Evolutionary conservation across 64 coral and sea anemone genomes (phyloP), one percentile per base, ranked within the genome.

Genomic region (Orbicella faveolata): DNA sequence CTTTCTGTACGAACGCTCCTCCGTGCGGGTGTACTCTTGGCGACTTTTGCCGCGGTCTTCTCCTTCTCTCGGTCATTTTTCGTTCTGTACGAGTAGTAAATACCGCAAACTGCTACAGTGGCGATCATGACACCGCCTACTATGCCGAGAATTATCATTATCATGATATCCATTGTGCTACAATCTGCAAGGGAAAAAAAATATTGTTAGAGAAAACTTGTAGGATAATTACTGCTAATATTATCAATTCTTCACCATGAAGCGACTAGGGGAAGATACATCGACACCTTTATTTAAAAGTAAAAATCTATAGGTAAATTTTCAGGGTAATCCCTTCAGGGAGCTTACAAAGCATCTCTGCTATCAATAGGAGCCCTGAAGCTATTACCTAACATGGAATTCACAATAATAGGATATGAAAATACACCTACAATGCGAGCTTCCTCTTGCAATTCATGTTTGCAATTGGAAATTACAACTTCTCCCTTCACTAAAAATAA

Each of bases 51-150:
- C 69, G 34, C 57, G 34, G 63, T 67, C 61, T 74, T 78, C 37
- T 70, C 64, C 8, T 87, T 92, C 1, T 68, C 72, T 41, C 54
- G 52, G 37, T 87, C 94, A 20, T 94, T 90, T n/a, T 76, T 93
- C 1, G 83, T 88, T 15, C 92, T 88, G 88, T 93, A 94, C 2
- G 80, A 63, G 74, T 96, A 96, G 48, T 96, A 96, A 20, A 96
- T 79, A 54, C 95, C 95, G 11, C 92, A 88, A 8, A 88, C 95
- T 3, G 95, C 95, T n/a, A 96, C 83, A 1, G 95, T 91, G 26
- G 95, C 95, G 20, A 96, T 79, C 79, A 96, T 88, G 0, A 96
- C 90, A 73, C 92, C 95, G 52, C 88, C 88, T 0, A 88, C 84
- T 48, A 96, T 94, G 52, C 83, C 82, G 15, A 96, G 52, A 62